Evolutionary conservation across 2,888 invertebrate genomes (phyloP).

Genomic region (Melieria crassipennis): DNA sequence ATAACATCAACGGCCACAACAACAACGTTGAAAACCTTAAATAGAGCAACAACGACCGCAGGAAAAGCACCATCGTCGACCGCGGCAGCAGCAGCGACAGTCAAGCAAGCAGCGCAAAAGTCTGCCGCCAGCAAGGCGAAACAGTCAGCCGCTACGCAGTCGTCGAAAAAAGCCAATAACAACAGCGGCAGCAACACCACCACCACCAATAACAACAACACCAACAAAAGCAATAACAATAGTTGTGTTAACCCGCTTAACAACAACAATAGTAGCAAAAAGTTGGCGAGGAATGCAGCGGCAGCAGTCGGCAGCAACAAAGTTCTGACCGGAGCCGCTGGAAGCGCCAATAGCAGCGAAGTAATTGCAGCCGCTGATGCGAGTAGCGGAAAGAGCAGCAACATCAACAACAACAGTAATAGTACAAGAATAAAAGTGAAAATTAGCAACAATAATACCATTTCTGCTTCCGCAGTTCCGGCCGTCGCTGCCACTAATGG

Average conservation of each 20-base stretch:
- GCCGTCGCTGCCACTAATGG: conserved; percentile 45
- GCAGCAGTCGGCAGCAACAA: conserved; percentile 31
- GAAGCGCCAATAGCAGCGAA: conserved; percentile 39
- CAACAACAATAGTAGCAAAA: conserved; percentile 36
- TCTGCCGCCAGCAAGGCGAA: conserved; percentile 24
- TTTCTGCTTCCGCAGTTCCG: conserved; percentile 49
- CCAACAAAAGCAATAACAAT: conserved; percentile 41
- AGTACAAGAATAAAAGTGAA: conserved; percentile 39
- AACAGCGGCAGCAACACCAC: not conserved
- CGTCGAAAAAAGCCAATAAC: conserved; percentile 22
- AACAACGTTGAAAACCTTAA: conserved; percentile 18
- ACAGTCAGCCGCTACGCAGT: conserved; percentile 22
- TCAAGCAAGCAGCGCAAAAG: conserved; percentile 15
- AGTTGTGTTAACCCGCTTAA: conserved; percentile 35
- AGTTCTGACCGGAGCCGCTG: conserved; percentile 33
- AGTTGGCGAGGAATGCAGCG: conserved; percentile 38
- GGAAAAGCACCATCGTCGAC: conserved; percentile 21
- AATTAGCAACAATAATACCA: conserved; percentile 47
- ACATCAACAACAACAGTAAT: conserved; percentile 38
- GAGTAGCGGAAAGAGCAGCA: conserved; percentile 31
- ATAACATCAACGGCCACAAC: conserved; percentile 28
- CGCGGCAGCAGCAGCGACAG: conserved; percentile 24
- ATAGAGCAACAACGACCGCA: conserved; percentile 18
- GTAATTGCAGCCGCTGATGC: conserved; percentile 33
- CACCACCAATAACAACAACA: conserved; percentile 39